A percentile compares a stretch with the other conserved stretches of the same genome.
phyloP scores from a whole-genome alignment of 2,888 invertebrate species.

The Drosophila yooni region DNA sequence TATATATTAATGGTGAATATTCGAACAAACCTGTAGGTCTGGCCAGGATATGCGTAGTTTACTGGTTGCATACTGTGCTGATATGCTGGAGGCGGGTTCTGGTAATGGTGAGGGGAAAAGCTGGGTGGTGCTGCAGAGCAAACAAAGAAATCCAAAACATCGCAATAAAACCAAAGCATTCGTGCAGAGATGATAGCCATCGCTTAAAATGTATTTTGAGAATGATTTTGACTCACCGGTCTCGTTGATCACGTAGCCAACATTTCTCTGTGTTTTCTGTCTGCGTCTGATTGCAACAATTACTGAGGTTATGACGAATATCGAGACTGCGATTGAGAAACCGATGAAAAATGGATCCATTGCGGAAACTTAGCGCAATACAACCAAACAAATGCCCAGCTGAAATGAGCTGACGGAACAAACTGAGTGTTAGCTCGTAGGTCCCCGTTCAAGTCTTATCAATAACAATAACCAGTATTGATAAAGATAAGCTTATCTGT shows the following conservation, averaged over 20 bases:
- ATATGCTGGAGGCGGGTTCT: conserved; percentile 13
- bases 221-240: background rate
- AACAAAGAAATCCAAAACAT: background rate
- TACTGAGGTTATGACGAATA: conserved; percentile 24
- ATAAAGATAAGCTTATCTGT: conserved; percentile 39
- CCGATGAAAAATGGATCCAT: conserved; percentile 9
- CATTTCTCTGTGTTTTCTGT: conserved; percentile 2
- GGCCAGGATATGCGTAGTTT: conserved; percentile 2
- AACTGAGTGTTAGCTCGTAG: conserved; percentile 20
- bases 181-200: background rate
- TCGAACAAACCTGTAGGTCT: conserved; percentile 10
- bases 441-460: conserved; percentile 28
- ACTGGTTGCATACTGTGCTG: background rate
- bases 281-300: background rate
- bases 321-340: conserved; percentile 15
- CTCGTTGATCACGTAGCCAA: conserved; percentile 40
- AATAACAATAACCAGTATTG: conserved; percentile 27
- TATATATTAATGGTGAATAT: background rate
- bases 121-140: conserved; percentile 5
- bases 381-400: conserved; percentile 4
- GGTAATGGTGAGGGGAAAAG: background rate
- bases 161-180: background rate
- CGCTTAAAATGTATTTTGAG: background rate
- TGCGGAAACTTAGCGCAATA: background rate
- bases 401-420: conserved; percentile 5